phyloP scores from a whole-genome alignment of 2,888 invertebrate species.

The Craniophora ligustri region DNA sequence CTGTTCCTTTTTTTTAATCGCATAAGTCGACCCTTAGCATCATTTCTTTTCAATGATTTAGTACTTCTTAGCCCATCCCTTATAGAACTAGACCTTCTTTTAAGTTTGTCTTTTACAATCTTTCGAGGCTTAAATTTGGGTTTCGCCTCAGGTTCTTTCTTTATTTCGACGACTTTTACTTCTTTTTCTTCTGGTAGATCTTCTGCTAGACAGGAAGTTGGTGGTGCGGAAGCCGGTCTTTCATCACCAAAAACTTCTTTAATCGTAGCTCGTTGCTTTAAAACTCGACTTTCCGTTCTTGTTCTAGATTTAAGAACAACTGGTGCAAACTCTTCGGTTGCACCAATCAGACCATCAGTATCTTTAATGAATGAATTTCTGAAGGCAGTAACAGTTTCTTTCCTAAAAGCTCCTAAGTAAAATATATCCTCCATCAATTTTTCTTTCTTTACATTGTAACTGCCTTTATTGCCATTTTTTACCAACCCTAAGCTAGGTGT shows the following conservation, averaged over 20 bases:
- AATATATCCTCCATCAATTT: conserved; percentile 88
- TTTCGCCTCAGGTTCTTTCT: conserved; percentile 73
- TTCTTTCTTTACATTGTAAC: conserved; percentile 79
- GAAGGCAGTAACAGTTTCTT: conserved; percentile 91
- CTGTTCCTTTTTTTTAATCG: conserved; percentile 85
- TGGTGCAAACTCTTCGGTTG: conserved; percentile 90
- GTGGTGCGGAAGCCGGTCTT: conserved; percentile 94
- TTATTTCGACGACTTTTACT: conserved; percentile 65
- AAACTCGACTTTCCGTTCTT: conserved; percentile 91
- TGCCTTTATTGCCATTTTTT: conserved; percentile 79
- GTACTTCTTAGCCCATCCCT: conserved; percentile 85
- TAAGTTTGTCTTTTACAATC: conserved; percentile 78
- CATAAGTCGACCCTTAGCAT: conserved; percentile 80
- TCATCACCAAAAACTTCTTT: conserved; percentile 94
- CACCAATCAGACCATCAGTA: conserved; percentile 87
- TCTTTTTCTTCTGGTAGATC: conserved; percentile 69
- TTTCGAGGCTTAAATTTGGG: conserved; percentile 81
- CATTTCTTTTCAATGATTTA: conserved; percentile 81
- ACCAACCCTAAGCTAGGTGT: conserved; percentile 89
- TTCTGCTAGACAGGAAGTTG: conserved; percentile 89
- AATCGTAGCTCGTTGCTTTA: conserved; percentile 93
- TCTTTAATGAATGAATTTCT: conserved; percentile 91
- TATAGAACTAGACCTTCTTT: conserved; percentile 79
- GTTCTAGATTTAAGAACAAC: conserved; percentile 92
- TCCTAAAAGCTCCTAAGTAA: conserved; percentile 90